Percentiles rank a stretch among this genome's conserved stretches.
phyloP scores from a whole-genome alignment of 2,113 vertebrate genomes.

The Nothobranchius kuhntae region DNA sequence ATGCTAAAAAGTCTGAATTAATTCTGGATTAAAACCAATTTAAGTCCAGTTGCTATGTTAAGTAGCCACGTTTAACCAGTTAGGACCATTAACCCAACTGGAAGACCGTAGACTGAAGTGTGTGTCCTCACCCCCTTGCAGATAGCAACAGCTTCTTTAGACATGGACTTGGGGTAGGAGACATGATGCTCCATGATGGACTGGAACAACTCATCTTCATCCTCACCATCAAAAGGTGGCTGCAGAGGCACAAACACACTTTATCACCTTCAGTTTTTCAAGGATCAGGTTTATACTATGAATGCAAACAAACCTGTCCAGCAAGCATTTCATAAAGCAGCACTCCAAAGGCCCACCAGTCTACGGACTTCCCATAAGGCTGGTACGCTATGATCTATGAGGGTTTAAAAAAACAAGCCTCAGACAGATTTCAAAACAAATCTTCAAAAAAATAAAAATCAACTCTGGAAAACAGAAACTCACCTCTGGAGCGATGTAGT shows the following conservation, averaged over 20 bases:
- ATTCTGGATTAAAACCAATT: no score
- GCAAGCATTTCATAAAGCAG: slow-evolving; percentile 98
- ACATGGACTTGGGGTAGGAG: slow-evolving; percentile 96
- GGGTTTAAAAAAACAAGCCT: background rate
- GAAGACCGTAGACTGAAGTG: background rate
- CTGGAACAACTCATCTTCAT: slow-evolving; percentile 97
- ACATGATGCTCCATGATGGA: slow-evolving; percentile 99
- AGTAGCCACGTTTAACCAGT: no score
- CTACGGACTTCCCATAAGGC: slow-evolving; percentile 96
- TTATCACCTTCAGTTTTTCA: background rate
- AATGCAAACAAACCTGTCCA: slow-evolving; percentile 84
- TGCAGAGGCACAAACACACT: slow-evolving; percentile 50
- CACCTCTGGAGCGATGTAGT: slow-evolving; percentile 82
- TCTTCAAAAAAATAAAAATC: background rate
- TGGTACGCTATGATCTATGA: slow-evolving; percentile 97
- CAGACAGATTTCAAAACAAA: background rate
- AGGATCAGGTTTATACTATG: no score
- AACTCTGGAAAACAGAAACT: background rate
- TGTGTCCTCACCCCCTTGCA: slow-evolving; percentile 93
- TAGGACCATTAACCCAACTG: no score
- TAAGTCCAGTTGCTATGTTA: no score
- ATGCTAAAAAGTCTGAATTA: no score
- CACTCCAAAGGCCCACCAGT: slow-evolving; percentile 99
- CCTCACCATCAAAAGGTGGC: slow-evolving; percentile 97
- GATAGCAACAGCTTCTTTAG: slow-evolving; percentile 97